Conservation (phyloP, 2,797 vertebrate genomes). For the Crocodylus rhombifer region DNA sequence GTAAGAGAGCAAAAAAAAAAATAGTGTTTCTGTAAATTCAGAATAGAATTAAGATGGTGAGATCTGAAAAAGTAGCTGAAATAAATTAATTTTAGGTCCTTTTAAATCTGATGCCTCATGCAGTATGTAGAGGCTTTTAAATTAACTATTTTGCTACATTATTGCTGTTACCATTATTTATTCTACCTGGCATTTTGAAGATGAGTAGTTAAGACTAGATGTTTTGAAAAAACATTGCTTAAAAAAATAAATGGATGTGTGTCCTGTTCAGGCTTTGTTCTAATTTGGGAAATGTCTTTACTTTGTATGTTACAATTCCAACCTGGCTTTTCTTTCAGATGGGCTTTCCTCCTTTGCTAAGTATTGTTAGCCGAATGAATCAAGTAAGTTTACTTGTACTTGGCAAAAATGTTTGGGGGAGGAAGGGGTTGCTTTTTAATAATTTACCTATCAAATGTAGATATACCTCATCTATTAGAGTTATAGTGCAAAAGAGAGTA, state of each 20-base stretch:
- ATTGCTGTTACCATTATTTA: background rate
- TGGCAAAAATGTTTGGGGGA: background rate
- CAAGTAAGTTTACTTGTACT: slow-evolving; percentile 84
- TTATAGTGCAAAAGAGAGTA: background rate
- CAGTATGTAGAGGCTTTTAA: background rate
- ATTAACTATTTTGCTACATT: background rate
- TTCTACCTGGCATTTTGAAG: background rate
- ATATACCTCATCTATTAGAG: background rate
- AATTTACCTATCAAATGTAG: background rate
- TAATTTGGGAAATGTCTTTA: slow-evolving; percentile 21
- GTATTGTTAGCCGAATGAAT: slow-evolving; percentile 94
- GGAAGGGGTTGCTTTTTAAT: background rate
- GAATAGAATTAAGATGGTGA: background rate
- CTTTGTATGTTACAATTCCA: slow-evolving; percentile 20
- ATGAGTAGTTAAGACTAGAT: background rate
- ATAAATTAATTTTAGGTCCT: background rate
- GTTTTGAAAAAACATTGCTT: background rate
- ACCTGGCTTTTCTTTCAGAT: slow-evolving; percentile 81
- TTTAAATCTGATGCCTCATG: background rate
- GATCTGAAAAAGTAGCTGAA: background rate
- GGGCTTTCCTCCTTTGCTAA: slow-evolving; percentile 95
- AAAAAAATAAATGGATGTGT: background rate
- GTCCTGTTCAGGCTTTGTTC: background rate
- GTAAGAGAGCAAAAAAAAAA: background rate
- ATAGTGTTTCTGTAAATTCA: background rate